Base-by-base conservation (phyloP, 2,797 vertebrate genomes). In the Pampus argenteus region DNA sequence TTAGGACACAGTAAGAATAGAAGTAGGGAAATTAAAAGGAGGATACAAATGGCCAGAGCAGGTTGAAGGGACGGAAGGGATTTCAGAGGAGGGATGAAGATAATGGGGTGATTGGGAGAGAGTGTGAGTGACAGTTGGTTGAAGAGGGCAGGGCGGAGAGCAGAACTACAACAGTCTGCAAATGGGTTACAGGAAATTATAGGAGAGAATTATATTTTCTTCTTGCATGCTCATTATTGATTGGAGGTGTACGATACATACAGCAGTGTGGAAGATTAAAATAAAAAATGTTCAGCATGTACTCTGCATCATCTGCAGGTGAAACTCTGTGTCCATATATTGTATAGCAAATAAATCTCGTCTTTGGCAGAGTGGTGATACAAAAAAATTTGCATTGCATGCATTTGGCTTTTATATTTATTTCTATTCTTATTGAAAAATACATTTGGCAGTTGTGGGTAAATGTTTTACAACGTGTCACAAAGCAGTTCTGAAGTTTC, bases 401-500 rank as follows among this genome's bases (percentile, higher is more conserved):
- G 44, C 49, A 29, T 34, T 76, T 62, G 60, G 45, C 56, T 54
- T 70, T 67, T 54, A 44, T 76, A 67, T 44, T 66, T 80, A 74
- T n/a, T n/a, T n/a, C n/a, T n/a, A n/a, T n/a, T n/a, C n/a, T n/a
- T n/a, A 88, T 81, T 79, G 76, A 82, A 81, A 76, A 81, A 76
- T 68, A 65, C 78, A 76, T 76, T 76, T 81, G 66, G 81, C 72
- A 80, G 71, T 45, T 29, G 70, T 29, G 63, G 45, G 45, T 67
- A 60, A 59, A 71, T 55, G 58, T 66, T 79, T 91, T n/a, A n/a
- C n/a, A n/a, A n/a, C n/a, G n/a, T n/a, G 64, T 78, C 66, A 66
- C 58, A 45, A 76, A 51, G 66, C 69, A 55, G 76, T 61, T 72
- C 64, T 79, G 62, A 71, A 69, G 67, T 73, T 56, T 71, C 63